Percentiles rank a stretch among this genome's conserved stretches.
These are phyloP conservation scores for Halichondria panicea DNA, from an alignment of 37 sponge, comb jelly and placozoan genomes.

Conservation along the genomic window DNA sequence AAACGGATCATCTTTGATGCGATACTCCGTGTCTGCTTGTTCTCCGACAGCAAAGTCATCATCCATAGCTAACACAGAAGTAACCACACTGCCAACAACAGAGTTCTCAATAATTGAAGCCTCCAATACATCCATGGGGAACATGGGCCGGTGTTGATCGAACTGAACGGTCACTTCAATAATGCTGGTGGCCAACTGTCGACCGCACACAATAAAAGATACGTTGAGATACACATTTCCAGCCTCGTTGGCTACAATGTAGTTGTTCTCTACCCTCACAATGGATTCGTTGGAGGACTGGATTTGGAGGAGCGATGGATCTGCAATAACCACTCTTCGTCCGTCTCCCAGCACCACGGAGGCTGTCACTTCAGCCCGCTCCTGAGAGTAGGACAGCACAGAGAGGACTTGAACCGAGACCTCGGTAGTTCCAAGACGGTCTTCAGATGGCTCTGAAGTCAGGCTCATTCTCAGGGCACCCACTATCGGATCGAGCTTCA, in stretches of 20 bases:
- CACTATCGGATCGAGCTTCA: constrained; percentile 44
- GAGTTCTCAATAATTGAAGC: constrained; percentile 31
- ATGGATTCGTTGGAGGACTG: constrained; percentile 21
- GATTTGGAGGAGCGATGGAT: constrained; percentile 36
- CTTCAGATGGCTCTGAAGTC: neutral
- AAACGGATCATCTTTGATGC: constrained; percentile 9
- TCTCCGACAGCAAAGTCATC: constrained; percentile 22
- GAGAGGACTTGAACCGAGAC: constrained; percentile 39
- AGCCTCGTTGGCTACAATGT: constrained; percentile 6
- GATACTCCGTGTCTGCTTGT: constrained; percentile 12
- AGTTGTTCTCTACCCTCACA: constrained; percentile 38
- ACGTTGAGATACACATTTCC: constrained; percentile 31
- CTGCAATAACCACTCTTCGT: constrained; percentile 20
- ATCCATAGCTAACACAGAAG: constrained; percentile 40
- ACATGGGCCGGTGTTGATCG: constrained; percentile 29
- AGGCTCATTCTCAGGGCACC: constrained; percentile 24
- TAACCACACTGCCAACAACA: constrained; percentile 9
- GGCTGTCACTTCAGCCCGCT: constrained; percentile 42
- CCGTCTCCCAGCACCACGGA: constrained; percentile 54
- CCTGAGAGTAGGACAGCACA: constrained; percentile 29
- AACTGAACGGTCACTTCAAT: constrained; percentile 34
- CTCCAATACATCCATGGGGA: neutral
- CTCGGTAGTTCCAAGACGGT: neutral
- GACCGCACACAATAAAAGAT: constrained; percentile 25
- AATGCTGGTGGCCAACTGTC: neutral